A percentile compares a stretch with the other conserved stretches of the same genome.
phyloP scores from a whole-genome alignment of 1,140 invertebrate species.

The Lepeophtheirus salmonis region DNA sequence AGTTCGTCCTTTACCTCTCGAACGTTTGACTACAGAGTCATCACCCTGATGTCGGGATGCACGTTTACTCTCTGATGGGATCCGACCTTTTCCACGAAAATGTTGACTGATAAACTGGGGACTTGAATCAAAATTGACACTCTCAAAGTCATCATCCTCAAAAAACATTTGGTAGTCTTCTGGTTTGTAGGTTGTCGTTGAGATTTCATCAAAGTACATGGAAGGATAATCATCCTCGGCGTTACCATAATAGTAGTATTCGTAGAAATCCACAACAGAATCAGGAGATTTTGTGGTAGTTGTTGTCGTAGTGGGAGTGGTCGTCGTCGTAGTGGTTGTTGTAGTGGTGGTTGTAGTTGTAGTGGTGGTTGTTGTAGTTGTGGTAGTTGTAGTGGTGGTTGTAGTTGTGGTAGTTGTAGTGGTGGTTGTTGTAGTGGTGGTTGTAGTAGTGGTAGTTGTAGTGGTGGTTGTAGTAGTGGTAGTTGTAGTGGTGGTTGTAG shows the following conservation, averaged over 20 bases:
- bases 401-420: slow-evolving; percentile 1
- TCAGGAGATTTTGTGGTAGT: background rate
- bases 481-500: background rate
- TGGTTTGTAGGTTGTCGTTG: background rate
- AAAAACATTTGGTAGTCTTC: slow-evolving; percentile 5
- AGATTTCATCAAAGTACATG: slow-evolving; percentile 12
- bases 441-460: background rate
- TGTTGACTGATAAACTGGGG: background rate
- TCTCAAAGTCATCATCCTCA: background rate
- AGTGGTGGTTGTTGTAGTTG: slow-evolving; percentile 1
- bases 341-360: background rate
- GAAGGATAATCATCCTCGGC: background rate
- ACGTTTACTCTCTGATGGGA: background rate
- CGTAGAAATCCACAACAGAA: background rate
- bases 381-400: background rate
- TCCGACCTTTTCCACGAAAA: background rate
- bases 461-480: background rate
- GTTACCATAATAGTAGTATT: background rate
- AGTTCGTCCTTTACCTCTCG: background rate
- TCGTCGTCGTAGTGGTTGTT: background rate
- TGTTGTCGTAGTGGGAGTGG: background rate
- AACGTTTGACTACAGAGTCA: background rate
- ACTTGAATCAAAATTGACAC: background rate
- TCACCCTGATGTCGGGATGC: no score
- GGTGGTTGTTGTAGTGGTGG: background rate